Conservation (phyloP, 35 echinoderm and acorn worm genomes). For the Diadema setosum region DNA sequence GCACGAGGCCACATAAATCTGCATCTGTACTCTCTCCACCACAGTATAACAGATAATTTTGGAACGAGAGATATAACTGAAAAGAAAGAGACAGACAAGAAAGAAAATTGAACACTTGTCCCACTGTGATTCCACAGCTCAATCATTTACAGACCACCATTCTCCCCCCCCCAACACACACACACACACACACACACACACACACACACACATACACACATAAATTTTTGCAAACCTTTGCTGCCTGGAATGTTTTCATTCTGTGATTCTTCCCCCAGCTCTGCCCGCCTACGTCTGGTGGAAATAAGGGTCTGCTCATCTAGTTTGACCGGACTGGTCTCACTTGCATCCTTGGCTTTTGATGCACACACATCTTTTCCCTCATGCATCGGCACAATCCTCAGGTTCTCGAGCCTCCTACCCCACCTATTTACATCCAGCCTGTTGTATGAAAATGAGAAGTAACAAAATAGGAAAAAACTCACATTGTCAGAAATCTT, state of each 20-base stretch:
- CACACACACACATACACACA: neutral
- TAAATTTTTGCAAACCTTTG: neutral
- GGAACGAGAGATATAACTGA: too few species aligned
- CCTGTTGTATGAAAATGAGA: neutral
- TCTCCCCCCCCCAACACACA: too few species aligned
- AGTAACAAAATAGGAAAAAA: neutral
- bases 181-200: neutral
- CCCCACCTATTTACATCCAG: neutral
- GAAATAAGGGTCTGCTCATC: neutral
- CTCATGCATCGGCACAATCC: neutral
- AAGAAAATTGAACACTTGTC: too few species aligned
- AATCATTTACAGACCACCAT: too few species aligned
- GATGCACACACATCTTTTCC: neutral
- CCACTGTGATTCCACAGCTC: too few species aligned
- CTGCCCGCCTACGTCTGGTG: neutral
- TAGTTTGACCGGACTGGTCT: neutral
- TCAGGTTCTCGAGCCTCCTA: neutral
- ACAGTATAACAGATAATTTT: too few species aligned
- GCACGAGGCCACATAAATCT: too few species aligned
- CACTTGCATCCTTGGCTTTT: neutral
- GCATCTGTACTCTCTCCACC: too few species aligned
- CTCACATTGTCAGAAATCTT: too few species aligned
- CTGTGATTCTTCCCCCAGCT: neutral
- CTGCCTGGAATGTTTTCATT: neutral
- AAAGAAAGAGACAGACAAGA: too few species aligned